Percentiles rank a stretch among this genome's conserved stretches.
Evolutionary conservation across 2,113 vertebrate species (phyloP).

Genomic region (Hiodon tergisus): DNA sequence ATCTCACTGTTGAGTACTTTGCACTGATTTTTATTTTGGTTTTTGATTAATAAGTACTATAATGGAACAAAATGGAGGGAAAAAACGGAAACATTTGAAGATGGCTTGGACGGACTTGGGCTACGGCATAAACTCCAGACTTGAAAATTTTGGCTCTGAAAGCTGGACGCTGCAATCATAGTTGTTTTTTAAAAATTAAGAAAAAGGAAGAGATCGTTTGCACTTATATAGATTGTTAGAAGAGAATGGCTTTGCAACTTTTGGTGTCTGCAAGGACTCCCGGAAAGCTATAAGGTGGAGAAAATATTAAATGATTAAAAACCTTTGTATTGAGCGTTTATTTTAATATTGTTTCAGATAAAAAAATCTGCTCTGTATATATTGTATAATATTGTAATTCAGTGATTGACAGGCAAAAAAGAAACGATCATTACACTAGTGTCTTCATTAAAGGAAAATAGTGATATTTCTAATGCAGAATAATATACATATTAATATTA

Average conservation of each 20-base stretch:
- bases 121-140: conserved; percentile 66
- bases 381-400: conserved; percentile 63
- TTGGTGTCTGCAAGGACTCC: conserved; percentile 64
- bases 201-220: conserved; percentile 67
- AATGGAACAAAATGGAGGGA: conserved; percentile 48
- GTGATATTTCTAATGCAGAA: conserved; percentile 88
- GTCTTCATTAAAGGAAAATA: conserved; percentile 65
- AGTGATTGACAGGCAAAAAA: conserved; percentile 62
- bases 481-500: conserved; percentile 82
- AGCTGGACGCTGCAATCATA: conserved; percentile 82
- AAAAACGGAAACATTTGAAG: conserved; percentile 52
- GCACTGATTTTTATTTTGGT: conserved; percentile 75
- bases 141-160: conserved; percentile 72
- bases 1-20: conserved; percentile 63
- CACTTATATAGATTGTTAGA: conserved; percentile 85
- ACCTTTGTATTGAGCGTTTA: conserved; percentile 87
- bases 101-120: conserved; percentile 67
- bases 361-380: conserved; percentile 54
- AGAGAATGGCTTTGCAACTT: conserved; percentile 71
- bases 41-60: conserved; percentile 57
- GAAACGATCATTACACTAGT: conserved; percentile 75
- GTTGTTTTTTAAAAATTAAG: conserved; percentile 57
- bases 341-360: conserved; percentile 79
- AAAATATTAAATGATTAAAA: conserved; percentile 62
- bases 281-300: conserved; percentile 67